A percentile compares a stretch with the other conserved stretches of the same genome.
Evolutionary conservation across 1,140 invertebrate species (phyloP).

Genomic region (Gryon sp.): DNA sequence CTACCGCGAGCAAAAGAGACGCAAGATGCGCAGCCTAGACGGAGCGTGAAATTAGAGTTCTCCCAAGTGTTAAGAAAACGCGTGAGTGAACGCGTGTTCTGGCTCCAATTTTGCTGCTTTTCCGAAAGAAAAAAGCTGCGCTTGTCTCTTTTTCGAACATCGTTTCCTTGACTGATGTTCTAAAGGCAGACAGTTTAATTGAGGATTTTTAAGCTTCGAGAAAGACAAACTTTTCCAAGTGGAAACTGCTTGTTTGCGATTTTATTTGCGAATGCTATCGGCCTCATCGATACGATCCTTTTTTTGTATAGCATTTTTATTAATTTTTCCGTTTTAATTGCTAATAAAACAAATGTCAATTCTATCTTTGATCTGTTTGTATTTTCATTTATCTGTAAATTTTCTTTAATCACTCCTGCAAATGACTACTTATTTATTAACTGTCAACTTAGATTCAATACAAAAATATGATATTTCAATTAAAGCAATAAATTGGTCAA

Average conservation of each 20-base stretch:
- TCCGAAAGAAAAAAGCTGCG: conserved; percentile 10
- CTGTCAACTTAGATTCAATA: no score
- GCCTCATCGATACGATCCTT: conserved; percentile 17
- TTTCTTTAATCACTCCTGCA: no score
- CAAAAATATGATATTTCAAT: no score
- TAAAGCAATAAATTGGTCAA: no score
- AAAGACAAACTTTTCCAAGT: conserved; percentile 42
- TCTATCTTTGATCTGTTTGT: no score
- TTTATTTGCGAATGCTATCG: conserved; percentile 31
- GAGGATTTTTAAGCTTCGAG: conserved; percentile 40
- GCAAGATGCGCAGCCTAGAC: conserved; percentile 9
- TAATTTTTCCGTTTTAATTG: conserved; percentile 47
- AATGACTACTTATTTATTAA: no score
- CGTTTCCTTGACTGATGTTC: conserved; percentile 36
- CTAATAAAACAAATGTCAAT: no score
- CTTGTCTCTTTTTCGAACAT: conserved; percentile 11
- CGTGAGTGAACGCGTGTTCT: conserved; percentile 32
- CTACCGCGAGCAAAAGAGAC: conserved; percentile 1
- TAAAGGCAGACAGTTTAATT: conserved; percentile 58
- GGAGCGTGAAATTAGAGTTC: conserved; percentile 58
- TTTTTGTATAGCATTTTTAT: conserved; percentile 25
- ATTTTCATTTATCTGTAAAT: no score
- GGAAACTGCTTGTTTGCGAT: conserved; percentile 17
- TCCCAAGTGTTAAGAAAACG: conserved; percentile 49
- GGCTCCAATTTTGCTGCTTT: conserved; percentile 11